phyloP scores from a whole-genome alignment of 2,888 invertebrate genomes.

The Euplexia lucipara region DNA sequence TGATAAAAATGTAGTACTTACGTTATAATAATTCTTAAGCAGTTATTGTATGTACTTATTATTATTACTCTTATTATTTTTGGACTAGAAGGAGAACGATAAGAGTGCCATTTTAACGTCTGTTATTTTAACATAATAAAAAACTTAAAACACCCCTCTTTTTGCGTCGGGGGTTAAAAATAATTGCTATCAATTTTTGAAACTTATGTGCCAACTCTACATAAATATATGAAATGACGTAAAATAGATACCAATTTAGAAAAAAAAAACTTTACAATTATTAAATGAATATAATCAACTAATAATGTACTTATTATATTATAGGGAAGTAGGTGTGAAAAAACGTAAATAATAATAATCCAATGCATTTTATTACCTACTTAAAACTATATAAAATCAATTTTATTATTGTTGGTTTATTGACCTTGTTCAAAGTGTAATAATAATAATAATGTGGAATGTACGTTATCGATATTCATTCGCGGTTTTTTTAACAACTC shows the following conservation, averaged over 20 bases:
- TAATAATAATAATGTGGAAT: not conserved
- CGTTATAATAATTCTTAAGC: constrained; percentile 50
- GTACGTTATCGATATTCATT: constrained; percentile 9
- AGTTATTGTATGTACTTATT: constrained; percentile 69
- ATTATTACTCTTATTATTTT: constrained; percentile 31
- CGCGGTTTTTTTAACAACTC: not conserved
- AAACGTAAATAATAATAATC: constrained; percentile 17
- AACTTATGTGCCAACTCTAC: constrained; percentile 77
- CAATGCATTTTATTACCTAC: constrained; percentile 25
- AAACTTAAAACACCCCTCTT: no score
- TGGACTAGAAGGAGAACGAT: constrained; percentile 21
- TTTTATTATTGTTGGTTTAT: constrained; percentile 45
- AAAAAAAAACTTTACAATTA: constrained; percentile 39
- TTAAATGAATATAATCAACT: constrained; percentile 27
- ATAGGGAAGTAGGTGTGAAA: constrained; percentile 2
- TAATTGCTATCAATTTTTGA: constrained; percentile 67
- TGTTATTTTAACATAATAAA: constrained; percentile 64
- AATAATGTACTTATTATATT: constrained; percentile 47
- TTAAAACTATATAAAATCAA: constrained; percentile 26
- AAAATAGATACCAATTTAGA: constrained; percentile 36
- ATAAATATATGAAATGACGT: constrained; percentile 46
- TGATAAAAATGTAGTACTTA: constrained; percentile 68
- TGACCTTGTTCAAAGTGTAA: constrained; percentile 26
- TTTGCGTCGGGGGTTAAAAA: no score
- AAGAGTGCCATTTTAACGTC: constrained; percentile 43